phyloP scores from a whole-genome alignment of 2,113 vertebrate species.

The Callaeas wilsoni region DNA sequence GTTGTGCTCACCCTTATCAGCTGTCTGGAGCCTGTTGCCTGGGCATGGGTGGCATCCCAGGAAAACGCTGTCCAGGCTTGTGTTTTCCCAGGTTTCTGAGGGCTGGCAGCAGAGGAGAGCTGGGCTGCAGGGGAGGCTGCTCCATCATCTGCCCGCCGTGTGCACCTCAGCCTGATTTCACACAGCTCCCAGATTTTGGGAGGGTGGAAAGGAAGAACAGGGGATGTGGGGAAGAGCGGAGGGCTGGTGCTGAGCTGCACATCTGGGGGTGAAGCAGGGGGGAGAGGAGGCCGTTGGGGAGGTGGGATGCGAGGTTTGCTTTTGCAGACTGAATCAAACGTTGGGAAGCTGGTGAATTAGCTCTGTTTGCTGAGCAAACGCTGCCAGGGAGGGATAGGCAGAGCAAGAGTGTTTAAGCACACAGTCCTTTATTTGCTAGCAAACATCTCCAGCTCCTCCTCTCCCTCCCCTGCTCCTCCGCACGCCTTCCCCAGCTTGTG shows the following conservation, averaged over 20 bases:
- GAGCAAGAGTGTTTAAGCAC: slow-evolving; percentile 46
- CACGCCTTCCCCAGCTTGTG: background rate
- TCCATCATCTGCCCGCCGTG: rapidly evolving
- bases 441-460: slow-evolving; percentile 49
- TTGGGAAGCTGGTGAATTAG: slow-evolving; percentile 57
- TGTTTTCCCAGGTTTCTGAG: background rate
- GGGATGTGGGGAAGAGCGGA: background rate
- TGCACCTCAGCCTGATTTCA: background rate
- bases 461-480: background rate
- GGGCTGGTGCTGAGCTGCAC: background rate
- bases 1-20: background rate
- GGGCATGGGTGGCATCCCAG: background rate
- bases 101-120: background rate
- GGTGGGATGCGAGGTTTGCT: background rate
- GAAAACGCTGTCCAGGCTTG: background rate
- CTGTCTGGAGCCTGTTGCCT: background rate
- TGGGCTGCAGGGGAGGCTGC: background rate
- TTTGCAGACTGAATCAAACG: background rate
- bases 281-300: background rate
- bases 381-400: slow-evolving; percentile 37
- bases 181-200: background rate
- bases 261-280: background rate
- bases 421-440: slow-evolving; percentile 56
- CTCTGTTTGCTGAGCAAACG: slow-evolving; percentile 75
- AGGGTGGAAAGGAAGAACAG: background rate